Evolutionary conservation across 37 sponge, comb jelly and placozoan genomes (phyloP).

Genomic region (Geodia barretti): DNA sequence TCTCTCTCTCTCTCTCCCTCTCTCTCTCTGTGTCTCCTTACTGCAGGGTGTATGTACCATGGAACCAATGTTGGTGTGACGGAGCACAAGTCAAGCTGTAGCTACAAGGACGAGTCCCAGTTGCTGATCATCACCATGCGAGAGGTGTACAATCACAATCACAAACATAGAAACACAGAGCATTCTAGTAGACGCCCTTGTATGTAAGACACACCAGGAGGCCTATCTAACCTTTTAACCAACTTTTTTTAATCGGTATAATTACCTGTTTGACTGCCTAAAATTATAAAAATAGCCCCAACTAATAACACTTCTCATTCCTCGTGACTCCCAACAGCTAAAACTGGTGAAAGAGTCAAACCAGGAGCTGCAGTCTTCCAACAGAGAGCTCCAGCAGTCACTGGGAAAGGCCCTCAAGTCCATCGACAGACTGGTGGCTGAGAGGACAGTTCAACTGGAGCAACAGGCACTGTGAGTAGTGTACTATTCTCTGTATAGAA

Average conservation of each 20-base stretch:
- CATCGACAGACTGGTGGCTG: constrained; percentile 34
- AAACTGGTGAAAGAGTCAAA: constrained; percentile 47
- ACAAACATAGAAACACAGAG: too few species aligned
- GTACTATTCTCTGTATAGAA: not conserved
- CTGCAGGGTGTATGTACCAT: constrained; percentile 60
- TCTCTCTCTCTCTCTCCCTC: not conserved
- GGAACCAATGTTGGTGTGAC: constrained; percentile 51
- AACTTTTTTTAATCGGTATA: too few species aligned
- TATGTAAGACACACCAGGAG: too few species aligned
- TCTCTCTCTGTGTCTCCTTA: not conserved
- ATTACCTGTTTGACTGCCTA: too few species aligned
- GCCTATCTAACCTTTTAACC: too few species aligned
- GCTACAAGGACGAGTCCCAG: constrained; percentile 62
- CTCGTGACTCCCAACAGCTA: constrained; percentile 33
- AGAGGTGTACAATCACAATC: too few species aligned
- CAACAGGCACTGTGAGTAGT: constrained; percentile 59
- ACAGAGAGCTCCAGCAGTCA: constrained; percentile 30
- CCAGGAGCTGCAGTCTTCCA: constrained; percentile 13
- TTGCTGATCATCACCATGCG: constrained; percentile 63
- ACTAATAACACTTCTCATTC: too few species aligned
- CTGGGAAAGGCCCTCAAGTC: constrained; percentile 31
- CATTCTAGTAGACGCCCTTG: too few species aligned
- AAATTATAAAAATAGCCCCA: too few species aligned
- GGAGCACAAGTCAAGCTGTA: constrained; percentile 60
- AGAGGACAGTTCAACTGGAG: constrained; percentile 54